Evolutionary conservation across 2,113 vertebrate species (phyloP), one percentile per base, ranked within the genome.

Genomic region (Rattus norvegicus): DNA sequence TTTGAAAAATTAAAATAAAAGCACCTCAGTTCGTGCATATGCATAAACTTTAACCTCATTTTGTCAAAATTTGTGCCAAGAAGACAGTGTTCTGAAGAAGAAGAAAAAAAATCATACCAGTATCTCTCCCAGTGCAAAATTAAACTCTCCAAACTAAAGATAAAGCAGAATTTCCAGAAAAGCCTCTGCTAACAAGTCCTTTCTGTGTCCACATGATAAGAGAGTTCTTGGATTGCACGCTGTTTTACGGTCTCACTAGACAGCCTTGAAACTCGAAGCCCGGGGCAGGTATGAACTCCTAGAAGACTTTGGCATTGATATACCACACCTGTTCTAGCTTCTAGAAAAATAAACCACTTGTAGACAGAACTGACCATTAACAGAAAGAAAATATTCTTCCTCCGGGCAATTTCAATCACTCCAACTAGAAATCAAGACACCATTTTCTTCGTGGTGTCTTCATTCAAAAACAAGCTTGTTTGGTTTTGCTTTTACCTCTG

Each of bases 241-340:
- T 67, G 63, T 75, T 96, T 81, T 80, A 77, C 91, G 86, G 19
- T 73, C 84, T 93, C n/a, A 54, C 75, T n/a, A 69, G 87, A 87
- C 59, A 88, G 86, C 95, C 77, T 52, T 80, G 95, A 96, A 97
- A 98, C 83, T 52, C 49, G 95, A 98, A 84, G 14, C 94, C 79
- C 5, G 30, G 3, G 12, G 70, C 92, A 97, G 95, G 95, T 97
- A 97, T 81, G 91, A 95, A 94, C 94, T 97, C 72, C 59, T 86
- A 92, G 88, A 96, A 95, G 94, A 70, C 89, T 93, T 93, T 96
- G 96, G 96, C 96, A 96, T 88, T 76, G 93, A 90, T 26, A 95
- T 79, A 92, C 94, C 91, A 92, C 96, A 97, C 97, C 97, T 97
- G 98, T 93, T 97, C 70, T 52, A 93, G 73, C 79, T 92, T 77